A percentile compares a stretch with the other conserved stretches of the same genome.
These are phyloP conservation scores for Leptonema lineaticorne DNA, from an alignment of 1,140 invertebrate genomes.

Conservation along the genomic window DNA sequence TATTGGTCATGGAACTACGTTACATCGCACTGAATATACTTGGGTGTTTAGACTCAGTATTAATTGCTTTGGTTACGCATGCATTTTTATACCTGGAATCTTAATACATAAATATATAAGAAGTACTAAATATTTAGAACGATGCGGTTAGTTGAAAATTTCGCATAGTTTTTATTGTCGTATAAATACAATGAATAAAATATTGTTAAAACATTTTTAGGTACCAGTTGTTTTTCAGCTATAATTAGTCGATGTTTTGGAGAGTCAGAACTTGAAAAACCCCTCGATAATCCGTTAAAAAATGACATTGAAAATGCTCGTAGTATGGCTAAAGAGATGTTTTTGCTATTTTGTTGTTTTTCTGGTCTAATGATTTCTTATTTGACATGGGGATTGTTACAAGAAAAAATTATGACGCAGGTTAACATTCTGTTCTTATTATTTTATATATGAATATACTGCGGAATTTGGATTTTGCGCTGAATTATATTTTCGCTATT, in stretches of 20 bases:
- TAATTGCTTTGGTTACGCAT: slow-evolving; percentile 88
- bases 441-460: background rate
- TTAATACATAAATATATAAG: slow-evolving; percentile 83
- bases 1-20: slow-evolving; percentile 50
- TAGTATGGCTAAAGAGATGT: slow-evolving; percentile 52
- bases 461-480: too few species aligned
- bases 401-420: slow-evolving; percentile 91
- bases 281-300: slow-evolving; percentile 36
- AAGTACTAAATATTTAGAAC: slow-evolving; percentile 79
- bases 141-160: slow-evolving; percentile 61
- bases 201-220: slow-evolving; percentile 43
- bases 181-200: background rate
- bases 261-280: slow-evolving; percentile 55
- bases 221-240: slow-evolving; percentile 57
- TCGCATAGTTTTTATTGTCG: background rate
- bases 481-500: too few species aligned
- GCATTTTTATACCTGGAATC: slow-evolving; percentile 83
- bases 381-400: slow-evolving; percentile 91
- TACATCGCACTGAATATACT: slow-evolving; percentile 56
- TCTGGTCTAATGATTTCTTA: slow-evolving; percentile 87
- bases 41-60: slow-evolving; percentile 77
- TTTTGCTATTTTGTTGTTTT: slow-evolving; percentile 77
- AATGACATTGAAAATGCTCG: slow-evolving; percentile 24
- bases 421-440: slow-evolving; percentile 51
- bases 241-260: slow-evolving; percentile 66